A percentile compares a stretch with the other conserved stretches of the same genome.
Evolutionary conservation across 2,113 vertebrate genomes (phyloP).

Genomic region (Silurus meridionalis): DNA sequence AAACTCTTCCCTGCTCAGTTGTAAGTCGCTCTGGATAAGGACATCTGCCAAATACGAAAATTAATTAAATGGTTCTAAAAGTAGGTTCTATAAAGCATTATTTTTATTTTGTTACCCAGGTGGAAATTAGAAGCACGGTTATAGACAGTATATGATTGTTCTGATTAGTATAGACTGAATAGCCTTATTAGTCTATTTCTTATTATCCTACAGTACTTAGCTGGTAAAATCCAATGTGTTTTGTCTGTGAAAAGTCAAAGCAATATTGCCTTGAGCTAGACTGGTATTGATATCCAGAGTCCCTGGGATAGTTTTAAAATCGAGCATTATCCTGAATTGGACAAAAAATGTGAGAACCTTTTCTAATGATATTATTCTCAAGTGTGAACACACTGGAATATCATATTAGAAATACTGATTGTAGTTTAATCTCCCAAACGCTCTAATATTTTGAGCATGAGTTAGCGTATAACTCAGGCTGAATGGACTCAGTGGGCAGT

Average conservation of each 20-base stretch:
- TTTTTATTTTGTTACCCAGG: neutral
- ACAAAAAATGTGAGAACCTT: neutral
- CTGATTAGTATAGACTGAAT: neutral
- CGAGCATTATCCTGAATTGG: neutral
- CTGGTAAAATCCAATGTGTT: neutral
- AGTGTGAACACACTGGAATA: neutral
- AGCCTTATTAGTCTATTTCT: neutral
- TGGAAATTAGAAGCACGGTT: neutral
- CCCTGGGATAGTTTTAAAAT: neutral
- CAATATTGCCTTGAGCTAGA: neutral
- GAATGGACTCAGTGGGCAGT: conserved; percentile 50
- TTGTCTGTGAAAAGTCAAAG: neutral
- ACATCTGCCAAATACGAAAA: too few relatives aligned
- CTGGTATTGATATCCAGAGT: neutral
- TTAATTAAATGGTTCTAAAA: neutral
- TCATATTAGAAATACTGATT: neutral
- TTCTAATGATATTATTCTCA: neutral
- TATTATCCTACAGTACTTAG: neutral
- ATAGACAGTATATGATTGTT: neutral
- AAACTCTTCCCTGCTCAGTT: too few relatives aligned
- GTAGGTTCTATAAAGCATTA: neutral
- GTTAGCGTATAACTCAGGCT: conserved; percentile 37
- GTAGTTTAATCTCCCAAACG: neutral
- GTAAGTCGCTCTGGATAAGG: too few relatives aligned
- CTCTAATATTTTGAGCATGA: conserved; percentile 19